phyloP scores from a whole-genome alignment of 2,113 vertebrate species.

The Stigmatopora nigra region DNA sequence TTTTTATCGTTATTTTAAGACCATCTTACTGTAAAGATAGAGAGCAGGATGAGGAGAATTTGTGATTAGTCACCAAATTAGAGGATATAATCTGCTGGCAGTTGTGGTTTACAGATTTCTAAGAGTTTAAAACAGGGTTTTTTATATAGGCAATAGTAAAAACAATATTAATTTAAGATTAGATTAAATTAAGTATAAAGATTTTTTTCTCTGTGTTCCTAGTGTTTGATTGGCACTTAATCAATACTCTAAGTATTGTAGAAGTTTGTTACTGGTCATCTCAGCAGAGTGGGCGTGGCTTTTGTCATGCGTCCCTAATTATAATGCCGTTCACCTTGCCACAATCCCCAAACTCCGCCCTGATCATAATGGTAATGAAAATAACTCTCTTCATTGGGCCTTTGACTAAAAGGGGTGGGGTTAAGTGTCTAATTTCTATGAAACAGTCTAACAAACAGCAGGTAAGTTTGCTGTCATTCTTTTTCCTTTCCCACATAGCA shows the following conservation, averaged over 20 bases:
- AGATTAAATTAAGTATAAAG: too few species aligned
- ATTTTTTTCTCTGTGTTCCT: too few species aligned
- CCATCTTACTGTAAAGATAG: constrained; percentile 26
- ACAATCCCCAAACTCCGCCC: background rate
- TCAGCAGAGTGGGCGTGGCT: too few species aligned
- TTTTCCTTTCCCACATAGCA: background rate
- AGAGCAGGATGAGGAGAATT: constrained; percentile 34
- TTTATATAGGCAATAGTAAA: background rate
- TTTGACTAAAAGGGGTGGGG: background rate
- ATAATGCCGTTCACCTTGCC: background rate
- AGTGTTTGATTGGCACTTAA: too few species aligned
- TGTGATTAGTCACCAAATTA: constrained; percentile 22
- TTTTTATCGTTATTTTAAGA: constrained; percentile 89
- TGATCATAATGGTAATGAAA: background rate
- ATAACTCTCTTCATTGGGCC: background rate
- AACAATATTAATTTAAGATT: too few species aligned
- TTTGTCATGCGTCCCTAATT: background rate
- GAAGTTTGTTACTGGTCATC: too few species aligned
- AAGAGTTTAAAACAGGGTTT: background rate
- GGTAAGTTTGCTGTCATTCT: background rate
- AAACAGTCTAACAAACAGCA: background rate
- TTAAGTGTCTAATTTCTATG: background rate
- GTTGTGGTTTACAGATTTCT: background rate
- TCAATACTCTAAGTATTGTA: too few species aligned
- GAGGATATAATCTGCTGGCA: background rate